Evolutionary conservation across 2,888 invertebrate genomes (phyloP), one percentile per base, ranked within the genome.

Genomic region (Drosophila ustulata): DNA sequence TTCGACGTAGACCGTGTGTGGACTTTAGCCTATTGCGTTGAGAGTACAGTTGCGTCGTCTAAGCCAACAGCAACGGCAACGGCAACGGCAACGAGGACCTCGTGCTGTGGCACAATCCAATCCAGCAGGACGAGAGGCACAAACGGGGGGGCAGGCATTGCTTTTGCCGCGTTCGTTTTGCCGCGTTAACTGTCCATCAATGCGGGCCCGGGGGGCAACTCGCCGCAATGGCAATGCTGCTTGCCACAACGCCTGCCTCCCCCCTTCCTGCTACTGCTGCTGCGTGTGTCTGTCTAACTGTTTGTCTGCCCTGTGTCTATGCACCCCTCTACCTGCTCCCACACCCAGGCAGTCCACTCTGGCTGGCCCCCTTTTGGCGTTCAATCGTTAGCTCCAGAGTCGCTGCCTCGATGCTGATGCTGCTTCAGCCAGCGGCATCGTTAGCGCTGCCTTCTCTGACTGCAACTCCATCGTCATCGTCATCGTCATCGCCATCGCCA

Each of bases 111-210:
- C 55, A 45, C 13, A 37, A 26, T 37, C 52, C 52, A 52, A 52
- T 50, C 51, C 43, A 45, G n/a, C 41, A 26, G 37, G 3, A 23
- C 28, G 39, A 28, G 39, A 28, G 30, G 18, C 55, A 55, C 47
- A 47, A 11, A 47, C 9, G 9, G 26, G 13, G 46, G 23, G 32
- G n/a, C 59, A 46, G 51, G 41, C 39, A 41, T 49, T 46, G 57
- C 28, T 28, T 78, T 77, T 89, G 88, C 85, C 91, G 90, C 91
- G 91, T 89, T 89, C 85, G 79, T 86, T 86, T 86, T 84, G 82
- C 89, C 86, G 88, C 86, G 86, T 86, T 86, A 86, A 88, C 89
- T 86, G 86, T 86, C 86, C 85, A 86, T 86, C 86, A 86, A 88
- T 86, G 88, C 82, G 82, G 88, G 88, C 69, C 67, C 62, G 59